These are phyloP conservation scores for Lagopus leucura DNA, from an alignment of 2,113 vertebrate genomes.

Conservation along the genomic window DNA sequence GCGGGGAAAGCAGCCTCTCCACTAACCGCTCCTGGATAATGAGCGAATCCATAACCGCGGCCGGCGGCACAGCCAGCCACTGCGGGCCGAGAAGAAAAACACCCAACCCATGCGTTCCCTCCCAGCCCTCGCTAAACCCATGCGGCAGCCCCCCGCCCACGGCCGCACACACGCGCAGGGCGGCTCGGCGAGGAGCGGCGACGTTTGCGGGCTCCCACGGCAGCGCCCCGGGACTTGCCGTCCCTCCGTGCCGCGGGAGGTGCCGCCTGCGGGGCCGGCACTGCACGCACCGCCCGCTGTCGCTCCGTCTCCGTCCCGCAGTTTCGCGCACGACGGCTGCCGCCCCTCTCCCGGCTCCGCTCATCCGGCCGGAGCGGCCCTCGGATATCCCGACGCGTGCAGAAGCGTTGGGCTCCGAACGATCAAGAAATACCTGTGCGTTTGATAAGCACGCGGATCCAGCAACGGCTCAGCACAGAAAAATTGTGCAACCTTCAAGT, in stretches of 20 bases:
- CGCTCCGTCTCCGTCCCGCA: background rate
- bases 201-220: background rate
- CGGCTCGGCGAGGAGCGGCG: slow-evolving; percentile 13
- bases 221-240: slow-evolving; percentile 66
- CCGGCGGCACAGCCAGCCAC: slow-evolving; percentile 45
- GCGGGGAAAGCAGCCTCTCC: slow-evolving; percentile 91
- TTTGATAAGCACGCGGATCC: background rate
- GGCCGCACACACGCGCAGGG: slow-evolving; percentile 43
- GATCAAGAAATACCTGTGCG: background rate
- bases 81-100: slow-evolving; percentile 6
- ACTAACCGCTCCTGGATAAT: slow-evolving; percentile 94
- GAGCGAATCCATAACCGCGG: slow-evolving; percentile 90
- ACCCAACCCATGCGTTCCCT: slow-evolving; percentile 60
- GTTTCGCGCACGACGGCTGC: background rate
- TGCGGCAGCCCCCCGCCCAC: slow-evolving; percentile 67
- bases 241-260: slow-evolving; percentile 31
- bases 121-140: slow-evolving; percentile 53
- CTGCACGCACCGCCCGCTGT: background rate
- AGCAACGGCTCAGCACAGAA: background rate
- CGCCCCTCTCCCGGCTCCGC: background rate
- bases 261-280: background rate
- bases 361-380: background rate
- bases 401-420: background rate
- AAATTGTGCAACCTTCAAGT: background rate
- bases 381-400: background rate